A percentile compares a stretch with the other conserved stretches of the same genome.
phyloP scores from a whole-genome alignment of 2,113 vertebrate genomes.

The Donacobius atricapilla region DNA sequence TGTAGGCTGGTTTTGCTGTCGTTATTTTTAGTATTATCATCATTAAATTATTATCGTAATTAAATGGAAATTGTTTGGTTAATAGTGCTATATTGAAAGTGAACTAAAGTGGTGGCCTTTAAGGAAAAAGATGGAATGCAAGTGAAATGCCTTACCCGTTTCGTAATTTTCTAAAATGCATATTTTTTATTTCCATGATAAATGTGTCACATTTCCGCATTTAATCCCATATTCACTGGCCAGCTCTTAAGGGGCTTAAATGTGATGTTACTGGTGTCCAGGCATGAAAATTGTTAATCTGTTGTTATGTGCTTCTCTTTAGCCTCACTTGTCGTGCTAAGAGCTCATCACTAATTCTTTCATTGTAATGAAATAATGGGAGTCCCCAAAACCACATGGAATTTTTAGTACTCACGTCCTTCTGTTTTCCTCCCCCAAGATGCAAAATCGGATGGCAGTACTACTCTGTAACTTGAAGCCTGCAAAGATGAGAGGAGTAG shows the following conservation, averaged over 20 bases:
- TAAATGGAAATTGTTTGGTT: background rate
- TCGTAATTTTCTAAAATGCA: background rate
- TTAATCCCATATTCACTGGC: background rate
- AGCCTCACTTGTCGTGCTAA: fast-evolving
- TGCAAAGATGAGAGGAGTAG: slow-evolving; percentile 87
- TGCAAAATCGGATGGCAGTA: slow-evolving; percentile 92
- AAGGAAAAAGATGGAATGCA: background rate
- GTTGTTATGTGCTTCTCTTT: background rate
- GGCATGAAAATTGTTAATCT: background rate
- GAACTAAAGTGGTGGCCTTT: background rate
- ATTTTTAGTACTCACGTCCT: background rate
- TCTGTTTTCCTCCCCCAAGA: slow-evolving; percentile 69
- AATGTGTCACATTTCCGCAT: background rate
- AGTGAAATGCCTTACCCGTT: background rate
- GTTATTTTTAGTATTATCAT: background rate
- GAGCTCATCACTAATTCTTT: background rate
- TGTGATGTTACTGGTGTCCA: background rate
- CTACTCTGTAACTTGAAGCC: slow-evolving; percentile 93
- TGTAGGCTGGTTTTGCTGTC: background rate
- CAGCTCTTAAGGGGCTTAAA: background rate
- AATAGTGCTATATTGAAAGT: background rate
- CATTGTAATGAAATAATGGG: background rate
- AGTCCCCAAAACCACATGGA: background rate
- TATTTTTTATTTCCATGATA: background rate
- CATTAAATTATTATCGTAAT: background rate